These are phyloP conservation scores for Aporophyla lueneburgensis DNA, from an alignment of 2,888 invertebrate genomes.

Conservation along the genomic window DNA sequence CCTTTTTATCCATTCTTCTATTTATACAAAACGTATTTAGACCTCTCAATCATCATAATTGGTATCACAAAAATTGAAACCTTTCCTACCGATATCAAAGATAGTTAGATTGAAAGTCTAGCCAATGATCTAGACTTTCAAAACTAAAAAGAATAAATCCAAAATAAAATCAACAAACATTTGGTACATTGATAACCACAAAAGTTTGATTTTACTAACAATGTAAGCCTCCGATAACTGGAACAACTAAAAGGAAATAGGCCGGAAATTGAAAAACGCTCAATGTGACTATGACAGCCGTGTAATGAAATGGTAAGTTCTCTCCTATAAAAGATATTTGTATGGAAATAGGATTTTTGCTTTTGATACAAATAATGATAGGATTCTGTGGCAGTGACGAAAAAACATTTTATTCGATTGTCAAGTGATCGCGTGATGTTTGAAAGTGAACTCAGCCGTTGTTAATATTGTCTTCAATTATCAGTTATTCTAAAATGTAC, in stretches of 20 bases:
- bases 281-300: conserved; percentile 58
- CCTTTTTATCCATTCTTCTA: no score
- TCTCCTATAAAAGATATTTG: conserved; percentile 40
- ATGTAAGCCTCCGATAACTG: neutral
- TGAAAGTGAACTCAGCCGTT: neutral
- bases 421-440: neutral
- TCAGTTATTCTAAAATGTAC: neutral
- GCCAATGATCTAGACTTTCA: neutral
- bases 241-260: conserved; percentile 65
- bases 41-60: neutral
- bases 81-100: no score
- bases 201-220: conserved; percentile 3
- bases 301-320: conserved; percentile 57
- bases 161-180: neutral
- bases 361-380: conserved; percentile 23
- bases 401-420: neutral
- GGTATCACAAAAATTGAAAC: neutral
- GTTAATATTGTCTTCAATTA: neutral
- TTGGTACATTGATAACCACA: conserved; percentile 2
- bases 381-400: neutral
- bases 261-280: conserved; percentile 67
- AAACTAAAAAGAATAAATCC: neutral
- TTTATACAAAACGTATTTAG: no score
- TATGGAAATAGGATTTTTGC: conserved; percentile 44
- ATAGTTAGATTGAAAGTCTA: no score